Conservation (phyloP, 2,888 invertebrate species). For the Tethea ocularis region DNA sequence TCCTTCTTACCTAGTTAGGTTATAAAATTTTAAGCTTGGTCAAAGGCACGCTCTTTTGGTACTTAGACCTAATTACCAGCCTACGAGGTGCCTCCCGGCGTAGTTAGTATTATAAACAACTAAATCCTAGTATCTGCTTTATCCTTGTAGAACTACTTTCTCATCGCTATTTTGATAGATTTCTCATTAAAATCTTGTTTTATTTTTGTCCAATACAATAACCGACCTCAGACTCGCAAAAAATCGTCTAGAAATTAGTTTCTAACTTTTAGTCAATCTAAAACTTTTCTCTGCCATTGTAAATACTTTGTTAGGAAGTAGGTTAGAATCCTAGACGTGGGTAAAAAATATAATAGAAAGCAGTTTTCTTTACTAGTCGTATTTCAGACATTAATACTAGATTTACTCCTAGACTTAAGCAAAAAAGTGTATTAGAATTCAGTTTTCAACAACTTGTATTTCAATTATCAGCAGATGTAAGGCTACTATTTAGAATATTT, state of each 20-base stretch:
- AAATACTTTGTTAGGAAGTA: neutral
- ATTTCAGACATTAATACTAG: neutral
- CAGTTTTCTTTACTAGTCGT: neutral
- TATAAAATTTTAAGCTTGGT: neutral
- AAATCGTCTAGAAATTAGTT: neutral
- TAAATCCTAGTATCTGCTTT: neutral
- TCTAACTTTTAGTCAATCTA: neutral
- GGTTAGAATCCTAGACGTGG: neutral
- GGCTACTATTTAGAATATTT: no score
- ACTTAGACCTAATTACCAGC: neutral
- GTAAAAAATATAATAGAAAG: neutral
- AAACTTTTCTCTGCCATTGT: no score
- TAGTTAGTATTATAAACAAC: neutral
- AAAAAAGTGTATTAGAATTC: no score
- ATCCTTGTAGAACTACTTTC: neutral
- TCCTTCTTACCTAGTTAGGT: neutral
- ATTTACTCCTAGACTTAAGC: no score
- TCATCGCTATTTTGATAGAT: neutral
- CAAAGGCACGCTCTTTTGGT: constrained; percentile 4
- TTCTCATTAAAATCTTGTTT: neutral
- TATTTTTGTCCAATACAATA: neutral
- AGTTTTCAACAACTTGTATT: no score
- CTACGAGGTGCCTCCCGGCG: constrained; percentile 3
- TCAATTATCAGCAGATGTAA: no score
- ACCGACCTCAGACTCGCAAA: neutral